Evolutionary conservation across 2,888 invertebrate species (phyloP).

Genomic region (Drosophila neotestacea): DNA sequence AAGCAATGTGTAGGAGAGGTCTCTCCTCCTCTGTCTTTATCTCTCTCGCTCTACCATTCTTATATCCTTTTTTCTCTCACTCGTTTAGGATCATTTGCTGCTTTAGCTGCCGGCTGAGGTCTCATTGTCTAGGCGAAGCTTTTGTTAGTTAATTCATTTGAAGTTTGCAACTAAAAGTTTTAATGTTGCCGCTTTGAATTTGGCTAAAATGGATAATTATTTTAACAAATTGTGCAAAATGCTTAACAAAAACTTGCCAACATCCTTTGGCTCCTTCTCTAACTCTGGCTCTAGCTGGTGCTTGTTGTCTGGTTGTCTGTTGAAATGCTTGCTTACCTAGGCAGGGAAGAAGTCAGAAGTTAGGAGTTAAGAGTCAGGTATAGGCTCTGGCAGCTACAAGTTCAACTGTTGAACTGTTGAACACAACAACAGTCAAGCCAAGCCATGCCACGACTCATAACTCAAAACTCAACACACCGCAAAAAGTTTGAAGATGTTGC

Average conservation of each 20-base stretch:
- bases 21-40: neutral
- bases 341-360: constrained; percentile 19
- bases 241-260: constrained; percentile 55
- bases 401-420: constrained; percentile 47
- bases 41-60: neutral
- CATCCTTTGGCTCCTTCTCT: constrained; percentile 10
- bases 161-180: constrained; percentile 74
- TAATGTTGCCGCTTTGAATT: constrained; percentile 75
- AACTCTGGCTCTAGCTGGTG: constrained; percentile 1
- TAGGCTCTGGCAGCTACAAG: constrained; percentile 9
- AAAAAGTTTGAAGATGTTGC: constrained; percentile 59
- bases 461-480: constrained; percentile 62
- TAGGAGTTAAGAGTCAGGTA: constrained; percentile 35
- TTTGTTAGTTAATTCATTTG: constrained; percentile 70
- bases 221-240: constrained; percentile 75
- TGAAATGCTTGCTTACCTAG: constrained; percentile 25
- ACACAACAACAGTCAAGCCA: constrained; percentile 26
- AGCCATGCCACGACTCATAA: constrained; percentile 44
- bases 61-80: neutral
- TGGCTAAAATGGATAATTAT: constrained; percentile 75
- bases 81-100: constrained; percentile 44
- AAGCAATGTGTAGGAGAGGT: constrained; percentile 30
- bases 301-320: constrained; percentile 36
- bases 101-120: constrained; percentile 22
- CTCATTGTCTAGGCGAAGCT: constrained; percentile 46